Base-by-base conservation (phyloP, 2,888 invertebrate species). In the Rhagonycha lutea region DNA sequence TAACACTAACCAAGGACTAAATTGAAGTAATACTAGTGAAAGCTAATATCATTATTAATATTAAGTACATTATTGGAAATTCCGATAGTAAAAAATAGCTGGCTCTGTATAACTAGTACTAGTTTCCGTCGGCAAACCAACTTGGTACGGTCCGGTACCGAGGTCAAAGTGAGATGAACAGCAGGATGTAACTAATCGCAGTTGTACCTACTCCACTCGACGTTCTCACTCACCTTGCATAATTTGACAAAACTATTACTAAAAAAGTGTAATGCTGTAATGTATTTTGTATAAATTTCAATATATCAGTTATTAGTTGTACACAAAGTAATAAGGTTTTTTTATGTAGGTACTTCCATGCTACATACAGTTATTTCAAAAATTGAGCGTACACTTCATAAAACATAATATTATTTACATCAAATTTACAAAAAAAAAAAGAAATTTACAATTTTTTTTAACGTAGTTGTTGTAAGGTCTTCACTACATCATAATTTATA, bases 101-200 rank as follows among this genome's bases (percentile, higher is more conserved):
- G 12, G 69, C n/a, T 26, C 23, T 47, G 23, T 18, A 69, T 29
- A 69, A 69, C 23, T 69, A 69, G 69, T 60, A 60, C 69, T 23
- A 47, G 69, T 69, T 69, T 69, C 32, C 69, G 69, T 60, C 69
- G 23, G 47, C 23, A 47, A 23, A 60, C 32, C 32, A 69, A 69
- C 14, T 69, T 69, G 69, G 69, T 69, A 69, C 69, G 69, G 32
- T 47, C 69, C 32, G 69, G 69, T 69, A 69, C 69, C 32, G 69
- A 32, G 69, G 69, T 69, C 69, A 69, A 60, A 69, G 69, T 32
- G 69, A 69, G 32, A 32, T 69, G 69, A 32, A 69, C 69, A 47
- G 32, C 69, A 69, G 69, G 69, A 69, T 69, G 69, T 69, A 32
- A 14, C 47, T 69, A 69, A 69, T 69, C 47, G 60, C 23, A 69